Percentiles rank a stretch among this genome's conserved stretches.
These are phyloP conservation scores for Lordiphosa clarofinis DNA, from an alignment of 1,140 invertebrate species.

Conservation along the genomic window DNA sequence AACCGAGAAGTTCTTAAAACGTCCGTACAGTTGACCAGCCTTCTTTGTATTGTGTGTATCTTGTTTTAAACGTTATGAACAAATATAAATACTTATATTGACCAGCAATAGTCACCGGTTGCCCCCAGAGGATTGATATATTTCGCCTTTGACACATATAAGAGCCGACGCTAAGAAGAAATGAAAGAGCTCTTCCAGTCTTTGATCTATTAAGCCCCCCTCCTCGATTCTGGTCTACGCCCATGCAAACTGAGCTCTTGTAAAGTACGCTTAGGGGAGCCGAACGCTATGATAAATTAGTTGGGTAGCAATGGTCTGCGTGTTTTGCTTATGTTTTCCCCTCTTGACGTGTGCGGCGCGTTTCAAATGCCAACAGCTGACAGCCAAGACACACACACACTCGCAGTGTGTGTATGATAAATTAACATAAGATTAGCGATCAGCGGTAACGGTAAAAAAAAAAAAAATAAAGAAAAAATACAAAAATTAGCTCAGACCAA, in stretches of 20 bases:
- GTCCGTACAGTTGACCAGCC: no score
- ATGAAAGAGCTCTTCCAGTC: no score
- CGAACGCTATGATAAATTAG: conserved; percentile 48
- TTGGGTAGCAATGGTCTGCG: conserved; percentile 33
- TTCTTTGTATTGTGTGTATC: no score
- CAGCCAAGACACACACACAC: conserved; percentile 25
- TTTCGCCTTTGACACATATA: no score
- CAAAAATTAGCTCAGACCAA: conserved; percentile 39
- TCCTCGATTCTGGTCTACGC: neutral
- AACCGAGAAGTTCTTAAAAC: no score
- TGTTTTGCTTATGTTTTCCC: conserved; percentile 36
- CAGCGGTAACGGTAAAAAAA: conserved; percentile 33
- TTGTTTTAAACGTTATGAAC: no score
- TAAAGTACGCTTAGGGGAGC: conserved; percentile 25
- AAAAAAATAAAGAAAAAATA: conserved; percentile 15
- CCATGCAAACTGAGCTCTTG: conserved; percentile 1
- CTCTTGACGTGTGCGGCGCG: conserved; percentile 18
- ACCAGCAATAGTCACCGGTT: no score
- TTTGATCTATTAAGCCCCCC: no score
- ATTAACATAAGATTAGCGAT: conserved; percentile 62
- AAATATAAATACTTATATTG: no score
- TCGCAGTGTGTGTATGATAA: conserved; percentile 46
- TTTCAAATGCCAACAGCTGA: conserved; percentile 42
- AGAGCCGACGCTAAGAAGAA: no score
- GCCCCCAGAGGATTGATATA: no score